Evolutionary conservation across 2,797 vertebrate genomes (phyloP), one percentile per base, ranked within the genome.

Genomic region (Platyrinchus mystaceus): DNA sequence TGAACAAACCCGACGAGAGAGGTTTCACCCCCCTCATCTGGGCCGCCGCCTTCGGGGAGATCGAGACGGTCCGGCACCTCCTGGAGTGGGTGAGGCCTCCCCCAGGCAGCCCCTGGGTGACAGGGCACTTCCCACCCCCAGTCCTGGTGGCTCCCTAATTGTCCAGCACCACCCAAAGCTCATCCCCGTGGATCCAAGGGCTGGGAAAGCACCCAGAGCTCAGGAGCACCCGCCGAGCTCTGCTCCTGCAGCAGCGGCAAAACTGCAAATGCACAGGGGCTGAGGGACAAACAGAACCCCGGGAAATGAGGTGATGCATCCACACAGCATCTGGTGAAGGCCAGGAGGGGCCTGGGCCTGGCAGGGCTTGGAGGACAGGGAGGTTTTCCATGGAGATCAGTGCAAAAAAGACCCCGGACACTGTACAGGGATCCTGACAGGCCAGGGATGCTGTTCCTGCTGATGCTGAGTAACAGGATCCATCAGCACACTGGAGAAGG

Each of bases 21-120:
- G 99, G 99, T 52, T 99, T 99, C 90, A 99, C 99, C 0, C 99
- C 99, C 2, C 98, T 99, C 84, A 99, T 99, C 98, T 99, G 99
- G 99, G 99, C 99, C 1, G 98, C 99, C 0, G 99, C 99, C 2
- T 99, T 99, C 4, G 99, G 99, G 56, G 99, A 99, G 97, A 99
- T 99, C 14, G 98, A 98, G 63, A 97, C 98, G 1, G 98, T 99
- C 39, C 98, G 99, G 75, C 98, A 98, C 94, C 98, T 99, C 86
- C 97, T 99, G 39, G 98, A 99, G 23, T 95, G 96, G 95, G 96
- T 96, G 68, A 95, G 94, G 50, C 78, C n/a, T 3, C 0, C 74
- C 39, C 11, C 1, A 0, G 59, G 59, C 49, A 67, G 50, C 69
- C 16, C 3, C 0, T 37, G 1, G 0, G 12, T 6, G 26, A 17